A percentile compares a stretch with the other conserved stretches of the same genome.
phyloP scores from a whole-genome alignment of 2,113 vertebrate genomes.

The Pollachius pollachius region DNA sequence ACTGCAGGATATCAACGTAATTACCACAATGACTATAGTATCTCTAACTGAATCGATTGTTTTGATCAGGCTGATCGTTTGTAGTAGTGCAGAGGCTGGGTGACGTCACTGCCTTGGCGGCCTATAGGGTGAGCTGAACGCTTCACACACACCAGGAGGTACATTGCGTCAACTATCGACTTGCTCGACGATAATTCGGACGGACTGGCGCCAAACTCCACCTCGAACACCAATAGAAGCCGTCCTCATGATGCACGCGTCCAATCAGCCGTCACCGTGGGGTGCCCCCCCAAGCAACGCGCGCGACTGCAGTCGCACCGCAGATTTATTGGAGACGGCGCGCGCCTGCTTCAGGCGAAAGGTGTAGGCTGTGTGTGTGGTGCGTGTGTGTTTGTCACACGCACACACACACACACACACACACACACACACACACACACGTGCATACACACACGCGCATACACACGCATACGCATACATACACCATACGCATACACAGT shows the following conservation, averaged over 20 bases:
- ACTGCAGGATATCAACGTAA: too few species aligned
- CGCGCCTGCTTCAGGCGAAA: background rate
- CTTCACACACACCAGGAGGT: too few species aligned
- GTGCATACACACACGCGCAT: background rate
- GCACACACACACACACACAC: background rate
- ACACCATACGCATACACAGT: background rate
- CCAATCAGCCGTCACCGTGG: slow-evolving; percentile 2
- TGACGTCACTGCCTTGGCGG: too few species aligned
- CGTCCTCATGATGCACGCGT: background rate
- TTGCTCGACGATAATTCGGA: too few species aligned
- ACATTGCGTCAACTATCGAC: too few species aligned
- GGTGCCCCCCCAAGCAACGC: background rate
- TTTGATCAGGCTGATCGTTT: too few species aligned
- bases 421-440: background rate
- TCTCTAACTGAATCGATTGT: too few species aligned
- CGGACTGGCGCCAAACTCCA: too few species aligned
- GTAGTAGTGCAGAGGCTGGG: too few species aligned
- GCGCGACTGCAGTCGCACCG: background rate
- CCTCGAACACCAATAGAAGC: background rate
- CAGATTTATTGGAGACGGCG: background rate
- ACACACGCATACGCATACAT: background rate
- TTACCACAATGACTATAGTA: too few species aligned
- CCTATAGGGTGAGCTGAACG: too few species aligned
- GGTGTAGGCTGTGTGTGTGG: too few species aligned
- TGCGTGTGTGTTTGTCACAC: background rate